Evolutionary conservation across 2,797 vertebrate genomes (phyloP), one percentile per base, ranked within the genome.

Genomic region (Enteromius argenteus): DNA sequence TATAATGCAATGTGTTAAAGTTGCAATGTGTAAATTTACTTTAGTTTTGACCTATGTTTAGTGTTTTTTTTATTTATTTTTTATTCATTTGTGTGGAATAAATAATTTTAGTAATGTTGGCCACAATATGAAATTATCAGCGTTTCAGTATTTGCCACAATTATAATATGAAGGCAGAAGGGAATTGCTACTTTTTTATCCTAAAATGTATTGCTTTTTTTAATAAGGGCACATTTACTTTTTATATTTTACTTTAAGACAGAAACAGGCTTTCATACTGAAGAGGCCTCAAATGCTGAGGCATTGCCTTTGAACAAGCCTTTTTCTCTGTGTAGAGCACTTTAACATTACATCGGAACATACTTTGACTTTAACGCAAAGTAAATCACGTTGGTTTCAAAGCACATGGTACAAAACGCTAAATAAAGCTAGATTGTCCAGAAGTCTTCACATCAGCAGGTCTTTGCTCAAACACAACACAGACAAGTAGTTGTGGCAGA

Each of bases 271-370:
- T n/a, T 56, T 19, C 0, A 23, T 56, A 75, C 72, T 17, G 10
- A 72, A 72, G 37, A 58, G 67, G 37, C 39, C 23, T 72, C 37
- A 72, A 9, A n/a, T 58, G 53, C 51, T 46, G 53, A 72, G 2
- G 46, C 39, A 5, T 80, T 56, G 21, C 67, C 69, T 79, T 71
- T 81, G 23, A 76, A 69, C 46, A 72, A 60, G 37, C 17, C 53
- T 72, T 10, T 72, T 81, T 27, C 79, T 81, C 27, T 35, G 67
- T 46, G 19, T 30, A 62, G 53, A 60, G 39, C 35, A 62, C 79
- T 71, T 71, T 4, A 88, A 86, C 89, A 90, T 80, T 86, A 86
- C 84, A 78, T 56, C 27, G 82, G 51, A 81, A 79, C 56, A 21
- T 60, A 79, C 67, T 81, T 46, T 73, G 80, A 81, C 39, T 80